These are phyloP conservation scores for Pteromalus puparum DNA, from an alignment of 1,140 invertebrate species.

Conservation along the genomic window DNA sequence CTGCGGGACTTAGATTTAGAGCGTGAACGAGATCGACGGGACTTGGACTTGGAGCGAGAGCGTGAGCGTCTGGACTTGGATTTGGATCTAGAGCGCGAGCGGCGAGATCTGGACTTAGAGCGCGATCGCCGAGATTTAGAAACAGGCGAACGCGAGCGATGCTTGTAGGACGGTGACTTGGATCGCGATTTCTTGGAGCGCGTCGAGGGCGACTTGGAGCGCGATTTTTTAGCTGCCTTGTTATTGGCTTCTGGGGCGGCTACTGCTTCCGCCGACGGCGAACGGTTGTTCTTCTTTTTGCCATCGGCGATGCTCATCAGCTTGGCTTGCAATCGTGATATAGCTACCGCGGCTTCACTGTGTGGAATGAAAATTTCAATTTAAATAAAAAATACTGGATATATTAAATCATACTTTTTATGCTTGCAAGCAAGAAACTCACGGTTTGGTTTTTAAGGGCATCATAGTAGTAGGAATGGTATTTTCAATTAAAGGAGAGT, in stretches of 20 bases:
- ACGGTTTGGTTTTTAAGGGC: conserved; percentile 74
- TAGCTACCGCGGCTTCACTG: conserved; percentile 75
- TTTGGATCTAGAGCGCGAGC: conserved; percentile 46
- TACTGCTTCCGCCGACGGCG: conserved; percentile 61
- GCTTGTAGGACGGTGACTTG: conserved; percentile 65
- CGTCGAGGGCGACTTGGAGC: conserved; percentile 66
- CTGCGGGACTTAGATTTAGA: conserved; percentile 69
- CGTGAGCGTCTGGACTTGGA: conserved; percentile 62
- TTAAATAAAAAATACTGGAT: neutral
- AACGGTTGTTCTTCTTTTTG: conserved; percentile 71
- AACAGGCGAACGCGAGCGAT: conserved; percentile 65
- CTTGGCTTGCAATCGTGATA: conserved; percentile 78
- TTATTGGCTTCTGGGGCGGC: conserved; percentile 54
- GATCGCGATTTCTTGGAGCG: conserved; percentile 66
- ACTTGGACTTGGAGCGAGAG: conserved; percentile 62
- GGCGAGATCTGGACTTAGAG: conserved; percentile 61
- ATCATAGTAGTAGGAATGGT: conserved; percentile 65
- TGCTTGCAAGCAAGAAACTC: conserved; percentile 50
- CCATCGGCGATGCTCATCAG: conserved; percentile 78
- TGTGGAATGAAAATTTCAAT: neutral
- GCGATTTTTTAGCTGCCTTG: conserved; percentile 66
- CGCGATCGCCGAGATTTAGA: conserved; percentile 64
- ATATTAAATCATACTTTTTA: neutral
- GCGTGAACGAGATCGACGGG: conserved; percentile 57
- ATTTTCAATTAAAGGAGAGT: conserved; percentile 71